phyloP scores from a whole-genome alignment of 2,113 vertebrate species.

The Fulmarus glacialis region DNA sequence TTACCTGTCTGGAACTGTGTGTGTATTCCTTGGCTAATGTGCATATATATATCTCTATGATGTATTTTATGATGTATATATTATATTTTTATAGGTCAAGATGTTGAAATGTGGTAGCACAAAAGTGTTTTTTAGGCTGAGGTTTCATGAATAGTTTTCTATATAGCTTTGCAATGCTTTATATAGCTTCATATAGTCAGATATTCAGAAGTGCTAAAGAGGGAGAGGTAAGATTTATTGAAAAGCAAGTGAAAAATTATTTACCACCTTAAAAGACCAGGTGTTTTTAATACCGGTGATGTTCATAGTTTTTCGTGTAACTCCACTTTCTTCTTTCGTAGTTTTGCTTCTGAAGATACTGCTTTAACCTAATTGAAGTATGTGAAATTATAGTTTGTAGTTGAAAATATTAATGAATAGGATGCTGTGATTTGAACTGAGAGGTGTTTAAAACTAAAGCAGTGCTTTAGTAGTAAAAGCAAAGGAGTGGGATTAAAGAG shows the following conservation, averaged over 20 bases:
- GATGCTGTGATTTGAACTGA: background rate
- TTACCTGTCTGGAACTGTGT: background rate
- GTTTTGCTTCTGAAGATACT: background rate
- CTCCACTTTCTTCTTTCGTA: background rate
- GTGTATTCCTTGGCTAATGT: background rate
- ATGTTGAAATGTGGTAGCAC: background rate
- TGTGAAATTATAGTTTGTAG: background rate
- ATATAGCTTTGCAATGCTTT: background rate
- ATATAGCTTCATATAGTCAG: background rate
- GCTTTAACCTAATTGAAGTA: background rate
- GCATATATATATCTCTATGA: too few relatives aligned
- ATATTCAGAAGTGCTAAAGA: background rate
- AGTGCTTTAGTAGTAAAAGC: background rate
- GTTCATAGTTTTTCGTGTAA: background rate
- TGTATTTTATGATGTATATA: background rate
- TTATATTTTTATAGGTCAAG: background rate
- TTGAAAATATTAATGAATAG: background rate
- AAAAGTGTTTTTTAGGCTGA: background rate
- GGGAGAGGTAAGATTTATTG: background rate
- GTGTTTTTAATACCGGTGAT: background rate
- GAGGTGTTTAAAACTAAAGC: background rate
- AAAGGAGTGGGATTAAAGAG: background rate
- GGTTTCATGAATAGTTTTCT: background rate
- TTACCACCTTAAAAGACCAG: background rate
- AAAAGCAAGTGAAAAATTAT: background rate